phyloP scores from a whole-genome alignment of 2,113 vertebrate species.

The Acanthochromis polyacanthus region DNA sequence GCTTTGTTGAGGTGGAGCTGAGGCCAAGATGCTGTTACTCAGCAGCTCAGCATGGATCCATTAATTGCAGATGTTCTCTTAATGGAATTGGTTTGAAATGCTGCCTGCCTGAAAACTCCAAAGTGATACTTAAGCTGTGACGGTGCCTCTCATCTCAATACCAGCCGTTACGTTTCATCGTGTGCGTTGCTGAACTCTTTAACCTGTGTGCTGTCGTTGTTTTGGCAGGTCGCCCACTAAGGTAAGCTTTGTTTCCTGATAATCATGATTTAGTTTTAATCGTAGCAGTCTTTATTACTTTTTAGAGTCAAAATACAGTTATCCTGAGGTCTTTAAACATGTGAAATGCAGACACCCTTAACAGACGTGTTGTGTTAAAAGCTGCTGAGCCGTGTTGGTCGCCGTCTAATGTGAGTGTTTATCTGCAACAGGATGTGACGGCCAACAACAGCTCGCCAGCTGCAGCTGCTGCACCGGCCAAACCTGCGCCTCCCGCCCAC shows the following conservation, averaged over 20 bases:
- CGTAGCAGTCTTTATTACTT: conserved; percentile 9
- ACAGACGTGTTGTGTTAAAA: conserved; percentile 21
- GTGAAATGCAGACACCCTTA: neutral
- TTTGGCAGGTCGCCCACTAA: conserved; percentile 84
- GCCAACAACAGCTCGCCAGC: conserved; percentile 92
- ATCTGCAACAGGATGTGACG: conserved; percentile 87
- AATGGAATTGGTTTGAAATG: conserved; percentile 45
- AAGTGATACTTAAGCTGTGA: conserved; percentile 39
- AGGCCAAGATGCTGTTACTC: conserved; percentile 33
- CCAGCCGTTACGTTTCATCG: conserved; percentile 17
- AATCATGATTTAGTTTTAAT: conserved; percentile 1
- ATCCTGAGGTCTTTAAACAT: neutral
- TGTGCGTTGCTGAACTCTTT: conserved; percentile 28
- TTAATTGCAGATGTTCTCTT: conserved; percentile 45
- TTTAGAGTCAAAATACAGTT: conserved; percentile 1
- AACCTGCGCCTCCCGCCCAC: conserved; percentile 23
- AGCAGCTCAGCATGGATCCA: conserved; percentile 14
- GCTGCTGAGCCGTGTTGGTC: conserved; percentile 19
- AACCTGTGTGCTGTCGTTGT: conserved; percentile 56
- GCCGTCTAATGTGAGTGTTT: conserved; percentile 2
- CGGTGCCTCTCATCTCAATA: conserved; percentile 36
- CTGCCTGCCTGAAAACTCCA: conserved; percentile 27
- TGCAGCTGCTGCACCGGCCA: conserved; percentile 76
- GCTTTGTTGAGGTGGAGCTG: conserved; percentile 31
- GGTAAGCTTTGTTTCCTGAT: conserved; percentile 72